These are phyloP conservation scores for Cancer borealis DNA, from an alignment of 2,888 invertebrate species.

Conservation along the genomic window DNA sequence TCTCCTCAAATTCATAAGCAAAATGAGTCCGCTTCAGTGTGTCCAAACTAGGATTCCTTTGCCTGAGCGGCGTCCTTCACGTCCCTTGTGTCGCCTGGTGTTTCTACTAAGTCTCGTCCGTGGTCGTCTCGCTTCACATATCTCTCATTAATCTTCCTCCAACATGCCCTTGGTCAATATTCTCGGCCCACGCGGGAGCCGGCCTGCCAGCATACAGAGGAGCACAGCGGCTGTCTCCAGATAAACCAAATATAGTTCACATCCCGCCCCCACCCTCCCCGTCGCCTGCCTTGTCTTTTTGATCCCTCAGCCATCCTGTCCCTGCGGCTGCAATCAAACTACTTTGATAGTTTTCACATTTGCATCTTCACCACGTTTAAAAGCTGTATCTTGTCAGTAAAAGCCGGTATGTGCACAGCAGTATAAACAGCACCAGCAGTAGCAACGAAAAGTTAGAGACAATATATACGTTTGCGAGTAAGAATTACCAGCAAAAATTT, in stretches of 20 bases:
- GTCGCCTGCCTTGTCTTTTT: conserved; percentile 3
- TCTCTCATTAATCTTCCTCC: conserved; percentile 35
- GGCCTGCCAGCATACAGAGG: conserved; percentile 24
- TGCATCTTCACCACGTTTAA: neutral
- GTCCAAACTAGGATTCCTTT: neutral
- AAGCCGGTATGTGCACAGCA: neutral
- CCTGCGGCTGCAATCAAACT: conserved; percentile 2
- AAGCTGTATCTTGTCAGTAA: neutral
- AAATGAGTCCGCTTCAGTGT: neutral
- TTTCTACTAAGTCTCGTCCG: neutral
- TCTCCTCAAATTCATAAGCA: neutral
- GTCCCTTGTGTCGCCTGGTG: neutral
- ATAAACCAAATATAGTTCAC: neutral
- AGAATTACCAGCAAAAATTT: neutral
- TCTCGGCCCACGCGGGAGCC: conserved; percentile 3
- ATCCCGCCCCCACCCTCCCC: neutral
- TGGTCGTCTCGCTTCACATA: conserved; percentile 16
- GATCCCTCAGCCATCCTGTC: neutral
- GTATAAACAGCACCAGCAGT: neutral
- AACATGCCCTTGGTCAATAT: conserved; percentile 18
- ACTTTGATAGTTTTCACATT: neutral
- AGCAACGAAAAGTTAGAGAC: neutral
- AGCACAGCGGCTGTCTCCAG: neutral
- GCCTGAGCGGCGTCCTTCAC: neutral
- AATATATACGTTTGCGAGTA: neutral